Base-by-base conservation (phyloP, 2,888 invertebrate genomes). In the Nebria brevicollis region DNA sequence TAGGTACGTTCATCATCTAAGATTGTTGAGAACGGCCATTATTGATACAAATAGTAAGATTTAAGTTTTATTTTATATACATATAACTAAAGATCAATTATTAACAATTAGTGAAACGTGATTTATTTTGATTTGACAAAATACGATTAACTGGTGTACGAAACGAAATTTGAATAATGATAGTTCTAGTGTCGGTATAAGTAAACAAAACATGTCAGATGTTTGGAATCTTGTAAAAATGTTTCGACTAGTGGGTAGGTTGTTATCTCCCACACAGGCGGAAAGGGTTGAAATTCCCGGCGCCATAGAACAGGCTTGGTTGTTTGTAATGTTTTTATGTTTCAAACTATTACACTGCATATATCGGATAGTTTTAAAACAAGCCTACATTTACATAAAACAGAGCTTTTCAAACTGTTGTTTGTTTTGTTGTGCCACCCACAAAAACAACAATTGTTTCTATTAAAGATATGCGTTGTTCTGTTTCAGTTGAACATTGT, bases 301-400 rank as follows among this genome's bases (percentile, higher is more conserved):
- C 70, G 70, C 70, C 70, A 70, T 8, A 26, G 54, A 26, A 70
- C 70, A 70, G 70, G 70, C 70, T 70, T 70, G 70, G 70, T 70
- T 70, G 70, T 70, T 70, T 70, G 26, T 77, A 43, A 65, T 77
- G 77, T 79, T 79, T 25, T 72, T 74, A 72, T 79, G 75, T 79
- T 80, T 64, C 72, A 54, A 34, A 80, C 75, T 80, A 80, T 80
- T 80, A 80, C 80, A 80, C 74, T 75, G 80, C 80, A 80, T 80
- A 75, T 80, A 80, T 80, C 75, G 34, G 80, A 75, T 75, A 80
- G 72, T 80, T 80, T 72, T 73, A 43, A 80, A 80, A 75, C 75
- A 80, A 68, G 70, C 2, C 54, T 68, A 54, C 80, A 80, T 80
- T 80, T 65, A 80, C 80, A 80, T 80, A 75, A 80, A 20, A 80